Conservation (phyloP, 1,140 invertebrate species). For the Heliconius nattereri region DNA sequence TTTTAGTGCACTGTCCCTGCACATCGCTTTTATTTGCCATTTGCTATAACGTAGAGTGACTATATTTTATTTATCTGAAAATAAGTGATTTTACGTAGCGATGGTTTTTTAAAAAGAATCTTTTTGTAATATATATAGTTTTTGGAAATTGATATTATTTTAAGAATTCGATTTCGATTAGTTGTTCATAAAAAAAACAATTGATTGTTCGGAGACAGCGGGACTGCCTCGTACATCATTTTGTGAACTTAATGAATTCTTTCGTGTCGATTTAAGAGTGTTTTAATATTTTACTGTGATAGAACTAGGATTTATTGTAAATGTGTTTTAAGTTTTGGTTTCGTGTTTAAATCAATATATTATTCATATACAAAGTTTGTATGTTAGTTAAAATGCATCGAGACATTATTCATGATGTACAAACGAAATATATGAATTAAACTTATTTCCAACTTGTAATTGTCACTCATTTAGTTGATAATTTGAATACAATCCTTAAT, state of each 20-base stretch:
- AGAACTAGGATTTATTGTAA: conserved; percentile 70
- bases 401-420: conserved; percentile 16
- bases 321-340: conserved; percentile 49
- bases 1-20: background rate
- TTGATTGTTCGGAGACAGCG: background rate
- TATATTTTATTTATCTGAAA: background rate
- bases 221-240: background rate
- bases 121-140: conserved; percentile 1
- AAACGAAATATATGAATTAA: background rate
- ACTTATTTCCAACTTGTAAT: background rate
- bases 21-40: background rate
- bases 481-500: conserved; percentile 17
- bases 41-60: background rate
- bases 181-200: background rate
- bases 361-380: conserved; percentile 13
- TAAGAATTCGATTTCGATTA: background rate
- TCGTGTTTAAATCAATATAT: conserved; percentile 31
- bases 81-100: background rate
- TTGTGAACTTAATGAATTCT: conserved; percentile 40
- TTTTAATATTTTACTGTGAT: conserved; percentile 78
- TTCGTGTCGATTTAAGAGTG: conserved; percentile 49
- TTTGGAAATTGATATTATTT: conserved; percentile 9
- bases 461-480: conserved; percentile 7
- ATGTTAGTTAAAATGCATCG: conserved; percentile 13
- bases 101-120: conserved; percentile 3